A percentile compares a stretch with the other conserved stretches of the same genome.
Conservation (phyloP, 2,797 vertebrate species). For the Sebastes umbrosus region DNA sequence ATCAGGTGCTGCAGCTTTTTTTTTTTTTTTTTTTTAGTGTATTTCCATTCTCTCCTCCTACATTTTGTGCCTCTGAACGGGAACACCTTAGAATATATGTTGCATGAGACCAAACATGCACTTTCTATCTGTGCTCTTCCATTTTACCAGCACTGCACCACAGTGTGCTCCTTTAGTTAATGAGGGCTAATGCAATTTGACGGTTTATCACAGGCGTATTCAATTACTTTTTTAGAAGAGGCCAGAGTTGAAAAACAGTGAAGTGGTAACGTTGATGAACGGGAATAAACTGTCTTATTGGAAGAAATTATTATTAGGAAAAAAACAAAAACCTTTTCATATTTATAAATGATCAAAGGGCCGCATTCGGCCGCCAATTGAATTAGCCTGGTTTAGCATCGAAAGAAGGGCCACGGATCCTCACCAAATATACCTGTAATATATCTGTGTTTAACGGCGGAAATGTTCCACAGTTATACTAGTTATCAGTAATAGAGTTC, state of each 20-base stretch:
- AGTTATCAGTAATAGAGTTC: not conserved
- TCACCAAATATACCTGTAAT: not conserved
- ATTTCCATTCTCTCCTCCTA: not conserved
- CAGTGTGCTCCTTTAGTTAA: not conserved
- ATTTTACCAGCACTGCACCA: not conserved
- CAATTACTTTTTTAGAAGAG: too few relatives aligned
- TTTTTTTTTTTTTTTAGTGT: not conserved
- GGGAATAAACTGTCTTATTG: too few relatives aligned
- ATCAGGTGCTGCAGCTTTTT: not conserved
- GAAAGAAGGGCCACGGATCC: not conserved
- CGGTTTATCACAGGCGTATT: too few relatives aligned
- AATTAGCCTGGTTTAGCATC: not conserved
- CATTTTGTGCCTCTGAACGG: not conserved
- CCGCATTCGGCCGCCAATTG: too few relatives aligned
- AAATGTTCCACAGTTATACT: not conserved
- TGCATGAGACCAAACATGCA: not conserved
- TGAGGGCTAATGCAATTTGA: not conserved
- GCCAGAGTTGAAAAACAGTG: too few relatives aligned
- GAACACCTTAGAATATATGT: not conserved
- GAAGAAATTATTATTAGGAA: too few relatives aligned
- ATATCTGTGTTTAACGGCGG: not conserved
- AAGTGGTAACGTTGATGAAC: too few relatives aligned
- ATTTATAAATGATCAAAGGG: too few relatives aligned
- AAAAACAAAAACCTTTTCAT: too few relatives aligned
- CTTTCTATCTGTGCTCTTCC: not conserved